Base-by-base conservation (phyloP, 1,140 invertebrate genomes). In the Drusus annulatus region DNA sequence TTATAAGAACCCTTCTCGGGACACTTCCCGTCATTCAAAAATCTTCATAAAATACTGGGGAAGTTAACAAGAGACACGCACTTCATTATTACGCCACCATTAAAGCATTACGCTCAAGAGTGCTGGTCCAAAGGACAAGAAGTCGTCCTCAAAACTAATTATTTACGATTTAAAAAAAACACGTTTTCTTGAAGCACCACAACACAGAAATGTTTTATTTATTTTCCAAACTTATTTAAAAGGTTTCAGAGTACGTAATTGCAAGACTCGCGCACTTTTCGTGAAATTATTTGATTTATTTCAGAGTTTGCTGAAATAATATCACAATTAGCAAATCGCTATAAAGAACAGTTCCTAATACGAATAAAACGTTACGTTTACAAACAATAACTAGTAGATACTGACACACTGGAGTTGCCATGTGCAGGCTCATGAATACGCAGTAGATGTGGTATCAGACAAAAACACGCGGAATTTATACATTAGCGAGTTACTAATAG, bases 1-100 rank as follows among this genome's bases (percentile, higher is more conserved):
- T 71, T 71, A 71, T 52, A 71, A 71, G 45, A 71, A 71, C 68
- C 68, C 68, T 71, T 71, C 68, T 71, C 17, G 68, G 25, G 68
- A 71, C 68, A 51, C 19, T 71, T 71, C 17, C 68, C 68, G 68
- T 71, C 68, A 71, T 71, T 51, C 68, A 71, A 71, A 71, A 71
- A 71, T 65, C 68, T 50, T 50, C 68, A 71, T 71, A 17, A 71
- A 51, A 23, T 19, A 69, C 65, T 21, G 19, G 17, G 19, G 16
- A 71, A 21, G 10, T 71, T 71, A 71, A 71, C 51, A 50, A 16
- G 50, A 71, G 68, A 71, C 68, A 71, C 68, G 68, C 68, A 71
- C 68, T 71, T 71, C 52, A 71, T 52, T 19, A 71, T 71, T 23
- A 25, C 17, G 21, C 68, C 68, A 16, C 19, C 17, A 71, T 71